Base-by-base conservation (phyloP, 2,888 invertebrate genomes). In the Carcina quercana region DNA sequence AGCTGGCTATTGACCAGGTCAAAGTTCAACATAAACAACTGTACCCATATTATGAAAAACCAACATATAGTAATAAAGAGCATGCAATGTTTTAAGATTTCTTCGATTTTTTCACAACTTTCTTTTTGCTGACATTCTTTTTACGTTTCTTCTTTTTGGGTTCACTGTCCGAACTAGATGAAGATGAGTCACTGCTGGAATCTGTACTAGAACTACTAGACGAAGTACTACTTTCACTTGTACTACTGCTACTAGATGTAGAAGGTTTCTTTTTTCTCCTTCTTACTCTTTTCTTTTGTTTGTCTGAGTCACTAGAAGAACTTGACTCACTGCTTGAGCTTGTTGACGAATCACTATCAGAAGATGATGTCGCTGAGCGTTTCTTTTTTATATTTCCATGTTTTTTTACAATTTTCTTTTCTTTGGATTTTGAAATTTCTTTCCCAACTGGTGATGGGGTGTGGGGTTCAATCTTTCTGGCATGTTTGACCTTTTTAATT, bases 131-230 rank as follows among this genome's bases (percentile, higher is more conserved):
- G 47, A 53, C 61, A 40, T 53, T 71, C 40, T 47, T 57, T 47
- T 52, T 59, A n/a, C n/a, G n/a, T 47, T 56, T 71, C 50, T 50
- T 70, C 40, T 50, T 53, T 37, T 47, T 56, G 17, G 47, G 43
- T 32, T 70, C 69, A 59, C 63, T 67, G 33, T 70, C 68, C 13
- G 79, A 72, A 43, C 71, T 74, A n/a, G 74, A n/a, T n/a, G n/a
- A 64, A 44, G 59, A 68, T 1, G 64, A 38, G 13, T 40, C 47
- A 40, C 53, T 60, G 45, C 66, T 73, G 15, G 70, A 59, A 11
- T 63, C 66, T 1, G 72, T 62, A 40, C 61, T 68, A 31, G 74
- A 69, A n/a, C 66, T 62, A 37, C 64, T 68, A 30, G 59, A 51
- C 20, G 69, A 60, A 51, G n/a, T n/a, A n/a, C n/a, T n/a, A n/a